phyloP scores from a whole-genome alignment of 2,113 vertebrate genomes.

The Bothrops jararaca region DNA sequence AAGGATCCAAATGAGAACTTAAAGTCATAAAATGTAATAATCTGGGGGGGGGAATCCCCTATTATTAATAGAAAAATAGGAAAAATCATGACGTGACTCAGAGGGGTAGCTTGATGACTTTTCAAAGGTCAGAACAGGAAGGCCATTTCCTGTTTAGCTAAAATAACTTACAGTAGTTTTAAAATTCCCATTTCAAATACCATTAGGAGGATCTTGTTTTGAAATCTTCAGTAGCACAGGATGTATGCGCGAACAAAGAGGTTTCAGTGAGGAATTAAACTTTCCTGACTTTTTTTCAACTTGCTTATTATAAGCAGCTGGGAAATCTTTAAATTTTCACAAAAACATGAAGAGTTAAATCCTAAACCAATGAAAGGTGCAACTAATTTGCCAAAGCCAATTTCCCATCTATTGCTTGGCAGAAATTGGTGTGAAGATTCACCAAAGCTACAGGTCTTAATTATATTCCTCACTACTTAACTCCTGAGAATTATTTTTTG shows the following conservation, averaged over 20 bases:
- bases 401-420: background rate
- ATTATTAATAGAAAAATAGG: background rate
- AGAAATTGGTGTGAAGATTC: background rate
- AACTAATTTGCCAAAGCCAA: background rate
- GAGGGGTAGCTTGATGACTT: background rate
- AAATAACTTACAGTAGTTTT: background rate
- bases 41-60: background rate
- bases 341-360: background rate
- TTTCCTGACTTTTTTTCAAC: background rate
- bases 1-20: background rate
- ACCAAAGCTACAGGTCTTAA: background rate
- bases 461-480: background rate
- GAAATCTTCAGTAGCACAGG: background rate
- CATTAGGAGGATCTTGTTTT: background rate
- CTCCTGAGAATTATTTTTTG: background rate
- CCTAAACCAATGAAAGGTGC: background rate
- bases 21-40: background rate
- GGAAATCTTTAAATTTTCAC: background rate
- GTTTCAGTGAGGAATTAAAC: background rate
- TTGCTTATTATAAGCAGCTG: background rate
- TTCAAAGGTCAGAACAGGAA: background rate
- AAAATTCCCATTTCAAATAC: background rate
- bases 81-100: background rate
- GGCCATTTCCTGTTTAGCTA: constrained; percentile 26
- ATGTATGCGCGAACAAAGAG: background rate